These are phyloP conservation scores for Caenorhabditis remanei DNA, from an alignment of 1,140 invertebrate species.

Conservation along the genomic window DNA sequence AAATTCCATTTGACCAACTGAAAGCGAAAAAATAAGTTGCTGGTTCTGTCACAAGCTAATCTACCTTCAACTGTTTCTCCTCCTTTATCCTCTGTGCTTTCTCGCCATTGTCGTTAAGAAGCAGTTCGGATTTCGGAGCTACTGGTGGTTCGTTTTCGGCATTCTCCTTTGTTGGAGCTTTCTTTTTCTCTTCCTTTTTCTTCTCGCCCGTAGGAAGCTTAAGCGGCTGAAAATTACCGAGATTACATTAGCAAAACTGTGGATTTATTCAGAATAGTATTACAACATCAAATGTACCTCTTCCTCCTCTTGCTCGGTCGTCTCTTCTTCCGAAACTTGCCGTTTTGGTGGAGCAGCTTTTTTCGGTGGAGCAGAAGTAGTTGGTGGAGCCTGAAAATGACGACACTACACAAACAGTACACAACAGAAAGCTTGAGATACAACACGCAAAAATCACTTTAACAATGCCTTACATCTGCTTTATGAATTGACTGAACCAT, in stretches of 20 bases:
- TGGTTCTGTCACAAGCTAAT: not conserved
- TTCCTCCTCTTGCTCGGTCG: not conserved
- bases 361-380: not conserved
- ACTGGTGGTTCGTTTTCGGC: constrained; percentile 83
- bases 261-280: not conserved
- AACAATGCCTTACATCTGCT: constrained; percentile 63
- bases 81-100: constrained; percentile 60
- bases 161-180: constrained; percentile 87
- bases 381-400: constrained; percentile 4
- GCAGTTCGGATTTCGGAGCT: constrained; percentile 72
- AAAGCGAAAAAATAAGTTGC: constrained; percentile 58
- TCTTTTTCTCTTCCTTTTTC: constrained; percentile 86
- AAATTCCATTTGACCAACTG: constrained; percentile 94
- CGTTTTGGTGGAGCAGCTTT: constrained; percentile 45
- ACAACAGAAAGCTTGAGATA: constrained; percentile 49
- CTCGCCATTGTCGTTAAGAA: constrained; percentile 54
- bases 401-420: constrained; percentile 25
- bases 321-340: not conserved
- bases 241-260: not conserved
- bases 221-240: constrained; percentile 15
- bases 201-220: constrained; percentile 76
- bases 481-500: constrained; percentile 69
- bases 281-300: constrained; percentile 34
- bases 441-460: constrained; percentile 53
- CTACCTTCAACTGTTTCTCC: constrained; percentile 58